Base-by-base conservation (phyloP, 2,797 vertebrate species). In the Diplodus puntazzo region DNA sequence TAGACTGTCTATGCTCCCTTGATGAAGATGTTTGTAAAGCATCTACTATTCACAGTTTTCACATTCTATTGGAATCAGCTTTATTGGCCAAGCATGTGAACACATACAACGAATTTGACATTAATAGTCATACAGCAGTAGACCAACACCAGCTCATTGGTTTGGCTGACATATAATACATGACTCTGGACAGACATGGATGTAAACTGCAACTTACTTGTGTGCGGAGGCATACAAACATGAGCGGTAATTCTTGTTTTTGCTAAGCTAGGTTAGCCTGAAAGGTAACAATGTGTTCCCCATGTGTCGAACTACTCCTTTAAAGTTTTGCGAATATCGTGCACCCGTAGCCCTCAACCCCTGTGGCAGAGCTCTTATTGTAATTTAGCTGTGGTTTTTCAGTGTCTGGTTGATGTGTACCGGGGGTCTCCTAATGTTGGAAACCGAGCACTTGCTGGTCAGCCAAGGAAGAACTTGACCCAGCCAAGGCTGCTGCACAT, bases 391-490 rank as follows among this genome's bases (percentile, higher is more conserved):
- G 58, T 53, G 25, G 11, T 45, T 53, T 60, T 55, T 20, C 71
- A 63, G 57, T 42, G 43, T 77, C 69, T 76, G 10, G 50, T 63
- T 73, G 80, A 68, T 64, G 63, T 74, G 54, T 11, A 62, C 54
- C 66, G 72, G 46, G 46, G 39, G 34, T 75, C 69, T 77, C 45
- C 43, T 82, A 27, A 63, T 79, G 81, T 58, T 83, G 52, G 66
- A 83, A 79, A 82, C 39, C 6, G 57, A 78, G 54, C 50, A 45
- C 60, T 69, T 73, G 59, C 69, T 75, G 43, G 69, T 73, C 49
- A 72, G 80, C 77, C 73, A 74, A 73, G 69, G 42, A 81, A 30
- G 3, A 73, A 77, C 75, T 67, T 0, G 66, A 79, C 67, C 73
- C 61, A 42, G 62, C n/a, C 59, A 27, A 61, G 72, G 75, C 73